phyloP scores from a whole-genome alignment of 2,113 vertebrate species.

The Ictalurus furcatus region DNA sequence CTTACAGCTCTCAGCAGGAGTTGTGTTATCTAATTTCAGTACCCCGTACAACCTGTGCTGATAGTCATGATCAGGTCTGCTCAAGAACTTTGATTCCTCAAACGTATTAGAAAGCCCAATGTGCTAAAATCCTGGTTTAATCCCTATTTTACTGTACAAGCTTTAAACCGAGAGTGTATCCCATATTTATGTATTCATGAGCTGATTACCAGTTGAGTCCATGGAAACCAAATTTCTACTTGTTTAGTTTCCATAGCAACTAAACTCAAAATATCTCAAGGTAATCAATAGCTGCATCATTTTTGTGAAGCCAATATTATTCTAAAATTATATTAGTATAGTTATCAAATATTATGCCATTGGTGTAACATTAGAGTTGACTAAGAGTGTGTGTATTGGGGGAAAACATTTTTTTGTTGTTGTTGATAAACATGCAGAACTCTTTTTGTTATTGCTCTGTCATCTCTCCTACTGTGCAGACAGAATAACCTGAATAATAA shows the following conservation, averaged over 20 bases:
- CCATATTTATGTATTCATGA: neutral
- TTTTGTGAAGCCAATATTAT: neutral
- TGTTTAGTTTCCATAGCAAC: slow-evolving; percentile 41
- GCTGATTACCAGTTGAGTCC: slow-evolving; percentile 18
- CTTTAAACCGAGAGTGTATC: neutral
- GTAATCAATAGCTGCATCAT: neutral
- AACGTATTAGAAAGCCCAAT: neutral
- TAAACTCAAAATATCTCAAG: slow-evolving; percentile 27
- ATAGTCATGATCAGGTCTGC: neutral
- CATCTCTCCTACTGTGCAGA: neutral
- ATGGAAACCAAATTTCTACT: slow-evolving; percentile 16
- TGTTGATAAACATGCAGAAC: neutral
- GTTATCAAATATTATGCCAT: neutral
- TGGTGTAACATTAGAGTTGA: neutral
- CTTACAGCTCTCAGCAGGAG: neutral
- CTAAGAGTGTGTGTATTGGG: neutral
- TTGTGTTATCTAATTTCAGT: neutral
- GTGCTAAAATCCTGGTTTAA: neutral
- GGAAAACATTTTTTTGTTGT: no score
- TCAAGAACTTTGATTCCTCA: neutral
- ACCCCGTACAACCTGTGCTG: no score
- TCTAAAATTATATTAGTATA: neutral
- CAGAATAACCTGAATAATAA: neutral
- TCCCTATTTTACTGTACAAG: neutral
- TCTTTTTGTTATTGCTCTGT: neutral